A percentile compares a stretch with the other conserved stretches of the same genome.
Conservation (phyloP, 2,113 vertebrate genomes). For the Sardina pilchardus region DNA sequence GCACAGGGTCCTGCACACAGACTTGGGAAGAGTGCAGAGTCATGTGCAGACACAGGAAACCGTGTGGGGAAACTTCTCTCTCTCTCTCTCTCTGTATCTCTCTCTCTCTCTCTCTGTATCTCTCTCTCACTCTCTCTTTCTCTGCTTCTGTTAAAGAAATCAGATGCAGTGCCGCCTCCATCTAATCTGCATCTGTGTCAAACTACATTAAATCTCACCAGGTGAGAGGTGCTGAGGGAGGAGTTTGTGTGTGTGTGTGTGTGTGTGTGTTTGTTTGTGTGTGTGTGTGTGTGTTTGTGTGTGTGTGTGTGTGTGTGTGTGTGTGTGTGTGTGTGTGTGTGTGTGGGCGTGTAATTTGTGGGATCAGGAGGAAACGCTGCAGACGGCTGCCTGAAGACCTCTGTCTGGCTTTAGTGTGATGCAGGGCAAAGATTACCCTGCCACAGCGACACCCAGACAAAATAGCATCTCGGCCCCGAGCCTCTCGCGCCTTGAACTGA, state of each 20-base stretch:
- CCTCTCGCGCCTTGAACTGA: conserved; percentile 13
- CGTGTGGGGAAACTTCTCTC: not conserved
- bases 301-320: too few relatives aligned
- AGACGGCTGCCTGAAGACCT: conserved; percentile 17
- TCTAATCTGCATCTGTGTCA: not conserved
- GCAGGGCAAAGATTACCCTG: conserved; percentile 31
- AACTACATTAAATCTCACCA: not conserved
- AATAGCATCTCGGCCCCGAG: conserved; percentile 21
- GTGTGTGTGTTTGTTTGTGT: too few relatives aligned
- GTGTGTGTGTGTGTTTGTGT: too few relatives aligned
- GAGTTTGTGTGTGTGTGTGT: too few relatives aligned
- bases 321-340: too few relatives aligned
- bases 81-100: not conserved
- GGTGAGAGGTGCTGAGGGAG: not conserved
- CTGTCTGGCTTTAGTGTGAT: conserved; percentile 35
- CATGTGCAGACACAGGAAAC: not conserved
- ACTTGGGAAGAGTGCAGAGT: not conserved
- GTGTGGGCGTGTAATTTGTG: not conserved
- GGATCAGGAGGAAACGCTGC: not conserved
- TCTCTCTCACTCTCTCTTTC: too few relatives aligned
- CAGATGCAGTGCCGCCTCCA: not conserved
- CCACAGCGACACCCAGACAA: not conserved
- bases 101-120: too few relatives aligned
- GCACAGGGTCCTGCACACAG: not conserved
- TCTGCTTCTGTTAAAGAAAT: not conserved